Evolutionary conservation across 1,140 invertebrate genomes (phyloP).

Genomic region (Drosophila nebulosa): DNA sequence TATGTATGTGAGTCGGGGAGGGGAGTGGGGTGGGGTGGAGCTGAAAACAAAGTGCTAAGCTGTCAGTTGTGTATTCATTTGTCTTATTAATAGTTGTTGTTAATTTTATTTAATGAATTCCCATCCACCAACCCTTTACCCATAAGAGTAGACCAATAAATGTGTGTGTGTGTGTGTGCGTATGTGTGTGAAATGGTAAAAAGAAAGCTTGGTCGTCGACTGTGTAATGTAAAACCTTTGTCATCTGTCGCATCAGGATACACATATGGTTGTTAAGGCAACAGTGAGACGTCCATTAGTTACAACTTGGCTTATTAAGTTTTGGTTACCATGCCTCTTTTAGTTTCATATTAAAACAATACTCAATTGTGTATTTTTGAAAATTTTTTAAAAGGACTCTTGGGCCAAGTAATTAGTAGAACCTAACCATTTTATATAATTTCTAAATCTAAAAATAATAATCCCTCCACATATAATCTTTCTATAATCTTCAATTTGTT

Average conservation of each 20-base stretch:
- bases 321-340: too few species aligned
- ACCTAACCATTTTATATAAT: too few species aligned
- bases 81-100: conserved; percentile 10
- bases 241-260: background rate
- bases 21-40: too few species aligned
- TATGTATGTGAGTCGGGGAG: background rate
- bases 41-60: background rate
- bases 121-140: background rate
- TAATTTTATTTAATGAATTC: conserved; percentile 2
- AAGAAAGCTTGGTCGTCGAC: background rate
- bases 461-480: too few species aligned
- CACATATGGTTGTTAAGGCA: background rate
- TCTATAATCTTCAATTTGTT: too few species aligned
- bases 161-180: background rate
- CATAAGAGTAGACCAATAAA: background rate
- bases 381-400: too few species aligned
- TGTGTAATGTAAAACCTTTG: background rate
- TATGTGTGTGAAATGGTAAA: background rate
- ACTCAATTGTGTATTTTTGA: too few species aligned
- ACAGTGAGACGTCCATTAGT: background rate
- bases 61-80: conserved; percentile 9
- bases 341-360: too few species aligned
- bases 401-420: too few species aligned
- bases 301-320: too few species aligned
- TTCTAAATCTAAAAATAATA: too few species aligned